Base-by-base conservation (phyloP, 92 coral and sea anemone species). In the Bergia puertoricense region DNA sequence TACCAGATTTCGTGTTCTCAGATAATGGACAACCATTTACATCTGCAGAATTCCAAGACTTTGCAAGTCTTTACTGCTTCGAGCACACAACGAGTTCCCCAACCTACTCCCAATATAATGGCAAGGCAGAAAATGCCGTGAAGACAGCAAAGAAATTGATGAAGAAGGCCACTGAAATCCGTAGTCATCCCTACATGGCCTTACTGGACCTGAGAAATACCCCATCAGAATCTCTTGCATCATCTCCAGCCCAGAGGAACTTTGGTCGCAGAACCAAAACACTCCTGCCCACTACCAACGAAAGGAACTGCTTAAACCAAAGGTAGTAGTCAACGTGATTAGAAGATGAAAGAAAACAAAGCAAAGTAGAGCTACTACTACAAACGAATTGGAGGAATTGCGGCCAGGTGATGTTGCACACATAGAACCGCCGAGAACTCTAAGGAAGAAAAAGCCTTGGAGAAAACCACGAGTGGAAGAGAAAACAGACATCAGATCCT, bases 1-100 rank as follows among this genome's bases (percentile, higher is more conserved):
- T 71, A 3, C 76, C 76, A 8, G 23, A 13, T n/a, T 2, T 20
- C 5, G 39, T 71, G 6, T 37, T 71, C 11, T n/a, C 76, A 23
- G 76, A 71, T 11, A 71, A 71, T 30, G 76, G 76, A 9, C 76
- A 36, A 39, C 76, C 76, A n/a, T 30, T 71, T n/a, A 38, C 14
- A 14, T 71, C 7, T 13, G 39, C 4, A 22, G 43, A 71, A n/a
- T 71, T 71, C 39, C 39, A 30, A 0, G 40, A 9, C 14, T 71
- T 36, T 71, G 36, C 76, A 22, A 36, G 3, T 14, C 14, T 4
- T 0, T 71, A 71, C 39, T 14, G n/a, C 10, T 71, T 71, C 14
- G 76, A 71, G n/a, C 76, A 71, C 76, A 71, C 39, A 36, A 71
- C 76, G 10, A 71, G 76, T 39, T 71, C 76, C 9, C 76, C 40